phyloP scores from a whole-genome alignment of 1,140 invertebrate genomes.

The Choristoneura fumiferana region DNA sequence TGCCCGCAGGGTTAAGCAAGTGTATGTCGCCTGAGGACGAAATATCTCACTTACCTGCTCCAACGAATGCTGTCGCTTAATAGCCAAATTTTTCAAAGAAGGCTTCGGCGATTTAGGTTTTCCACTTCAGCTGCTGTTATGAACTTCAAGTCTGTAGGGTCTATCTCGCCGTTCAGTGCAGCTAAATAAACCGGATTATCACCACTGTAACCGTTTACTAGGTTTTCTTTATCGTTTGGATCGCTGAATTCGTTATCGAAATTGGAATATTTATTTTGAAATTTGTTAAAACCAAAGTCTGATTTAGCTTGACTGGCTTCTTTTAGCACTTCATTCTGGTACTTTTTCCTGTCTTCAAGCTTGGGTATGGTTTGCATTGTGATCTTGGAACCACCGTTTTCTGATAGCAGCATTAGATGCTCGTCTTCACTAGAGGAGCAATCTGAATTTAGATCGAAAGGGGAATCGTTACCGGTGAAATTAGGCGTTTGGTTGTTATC shows the following conservation, averaged over 20 bases:
- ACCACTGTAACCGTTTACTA: constrained; percentile 57
- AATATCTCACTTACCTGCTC: constrained; percentile 86
- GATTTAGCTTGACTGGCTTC: constrained; percentile 56
- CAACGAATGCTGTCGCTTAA: constrained; percentile 80
- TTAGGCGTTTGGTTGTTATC: constrained; percentile 44
- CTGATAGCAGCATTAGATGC: constrained; percentile 70
- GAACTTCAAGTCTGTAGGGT: constrained; percentile 45
- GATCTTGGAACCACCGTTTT: constrained; percentile 71
- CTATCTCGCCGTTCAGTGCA: constrained; percentile 61
- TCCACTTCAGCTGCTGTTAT: constrained; percentile 24
- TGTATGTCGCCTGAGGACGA: constrained; percentile 78
- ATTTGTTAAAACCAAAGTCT: constrained; percentile 58
- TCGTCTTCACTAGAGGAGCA: constrained; percentile 76
- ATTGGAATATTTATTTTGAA: constrained; percentile 62
- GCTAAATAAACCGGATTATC: constrained; percentile 70
- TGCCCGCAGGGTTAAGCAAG: constrained; percentile 84
- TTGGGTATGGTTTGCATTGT: constrained; percentile 67
- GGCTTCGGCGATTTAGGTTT: constrained; percentile 51
- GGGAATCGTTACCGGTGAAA: constrained; percentile 45
- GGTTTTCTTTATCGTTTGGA: constrained; percentile 66
- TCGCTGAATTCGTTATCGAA: constrained; percentile 71
- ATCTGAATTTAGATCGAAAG: constrained; percentile 64
- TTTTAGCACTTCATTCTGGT: constrained; percentile 59
- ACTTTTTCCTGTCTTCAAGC: constrained; percentile 51
- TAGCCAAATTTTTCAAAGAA: constrained; percentile 51